Evolutionary conservation across 1,140 invertebrate genomes (phyloP).

Genomic region (Oscheius sp.): DNA sequence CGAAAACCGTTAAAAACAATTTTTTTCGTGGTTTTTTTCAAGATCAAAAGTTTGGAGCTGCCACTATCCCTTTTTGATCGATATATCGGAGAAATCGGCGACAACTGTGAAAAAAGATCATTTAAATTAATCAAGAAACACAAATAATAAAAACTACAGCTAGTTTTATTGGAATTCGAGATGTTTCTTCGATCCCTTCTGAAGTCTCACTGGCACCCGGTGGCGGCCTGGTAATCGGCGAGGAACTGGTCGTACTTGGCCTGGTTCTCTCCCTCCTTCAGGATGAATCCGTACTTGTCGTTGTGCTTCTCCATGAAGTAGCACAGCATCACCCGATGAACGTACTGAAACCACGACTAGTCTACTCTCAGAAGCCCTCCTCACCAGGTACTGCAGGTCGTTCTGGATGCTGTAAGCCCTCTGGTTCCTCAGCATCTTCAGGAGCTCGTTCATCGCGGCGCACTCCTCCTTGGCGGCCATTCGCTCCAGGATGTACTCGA

Average conservation of each 20-base stretch:
- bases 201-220: not conserved
- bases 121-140: too few relatives aligned
- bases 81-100: too few relatives aligned
- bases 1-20: too few relatives aligned
- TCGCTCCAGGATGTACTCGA: slow-evolving; percentile 24
- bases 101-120: too few relatives aligned
- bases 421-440: slow-evolving; percentile 27
- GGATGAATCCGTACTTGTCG: not conserved
- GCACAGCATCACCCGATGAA: slow-evolving; percentile 21
- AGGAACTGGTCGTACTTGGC: slow-evolving; percentile 20
- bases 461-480: slow-evolving; percentile 6
- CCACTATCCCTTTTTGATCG: too few relatives aligned
- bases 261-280: slow-evolving; percentile 2
- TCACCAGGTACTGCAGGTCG: slow-evolving; percentile 38
- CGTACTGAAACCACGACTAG: too few relatives aligned
- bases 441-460: slow-evolving; percentile 25
- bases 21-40: too few relatives aligned
- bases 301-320: slow-evolving; percentile 36
- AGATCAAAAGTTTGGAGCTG: too few relatives aligned
- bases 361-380: too few relatives aligned
- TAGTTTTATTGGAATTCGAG: too few relatives aligned
- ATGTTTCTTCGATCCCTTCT: too few relatives aligned
- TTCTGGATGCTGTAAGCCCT: slow-evolving; percentile 30
- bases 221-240: slow-evolving; percentile 14
- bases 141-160: too few relatives aligned